Conservation (phyloP, 2,797 vertebrate genomes). For the Phataginus tricuspis region DNA sequence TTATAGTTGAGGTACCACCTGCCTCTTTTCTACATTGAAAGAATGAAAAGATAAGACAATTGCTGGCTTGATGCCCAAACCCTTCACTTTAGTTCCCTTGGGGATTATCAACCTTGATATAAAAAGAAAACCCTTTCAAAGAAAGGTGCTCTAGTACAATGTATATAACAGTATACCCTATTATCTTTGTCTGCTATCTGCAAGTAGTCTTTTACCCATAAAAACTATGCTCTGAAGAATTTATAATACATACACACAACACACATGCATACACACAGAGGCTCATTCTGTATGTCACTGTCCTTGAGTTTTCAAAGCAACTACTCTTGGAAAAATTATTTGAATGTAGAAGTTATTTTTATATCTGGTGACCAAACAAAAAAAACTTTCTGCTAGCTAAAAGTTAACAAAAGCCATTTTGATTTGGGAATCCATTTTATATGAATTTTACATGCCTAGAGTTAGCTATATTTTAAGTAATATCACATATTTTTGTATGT, state of each 20-base stretch:
- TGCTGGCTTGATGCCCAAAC: background rate
- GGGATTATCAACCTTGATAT: background rate
- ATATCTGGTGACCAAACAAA: background rate
- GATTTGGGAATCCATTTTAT: background rate
- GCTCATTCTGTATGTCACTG: background rate
- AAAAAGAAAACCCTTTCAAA: background rate
- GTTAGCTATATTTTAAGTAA: background rate
- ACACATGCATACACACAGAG: background rate
- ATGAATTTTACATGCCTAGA: background rate
- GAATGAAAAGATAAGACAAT: background rate
- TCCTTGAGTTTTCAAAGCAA: background rate
- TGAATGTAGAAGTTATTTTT: background rate
- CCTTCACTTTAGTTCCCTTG: background rate
- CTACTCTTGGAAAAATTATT: background rate
- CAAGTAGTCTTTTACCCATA: background rate
- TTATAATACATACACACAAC: background rate
- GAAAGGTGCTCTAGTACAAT: background rate
- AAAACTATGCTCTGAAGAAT: background rate
- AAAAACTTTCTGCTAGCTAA: background rate
- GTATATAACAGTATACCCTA: background rate
- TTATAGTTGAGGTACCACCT: background rate
- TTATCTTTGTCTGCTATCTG: background rate
- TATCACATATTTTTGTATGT: background rate
- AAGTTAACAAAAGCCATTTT: background rate
- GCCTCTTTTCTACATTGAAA: slow-evolving; percentile 20